These are phyloP conservation scores for Gallinago stenura DNA, from an alignment of 2,797 vertebrate genomes.

Conservation along the genomic window DNA sequence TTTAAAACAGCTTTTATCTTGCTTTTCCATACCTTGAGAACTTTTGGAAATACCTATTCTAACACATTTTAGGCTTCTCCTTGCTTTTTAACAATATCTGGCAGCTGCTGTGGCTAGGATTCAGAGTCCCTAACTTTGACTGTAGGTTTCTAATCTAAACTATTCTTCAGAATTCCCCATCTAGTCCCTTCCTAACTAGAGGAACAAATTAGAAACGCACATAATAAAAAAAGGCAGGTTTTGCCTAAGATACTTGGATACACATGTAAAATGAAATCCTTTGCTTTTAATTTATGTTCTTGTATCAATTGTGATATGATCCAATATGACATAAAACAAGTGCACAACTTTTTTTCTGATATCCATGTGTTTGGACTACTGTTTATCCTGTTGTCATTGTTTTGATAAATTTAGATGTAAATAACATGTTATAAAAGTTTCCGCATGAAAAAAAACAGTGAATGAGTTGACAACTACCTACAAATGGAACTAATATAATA, in stretches of 20 bases:
- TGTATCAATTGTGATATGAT: not conserved
- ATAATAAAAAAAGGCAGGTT: not conserved
- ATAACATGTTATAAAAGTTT: not conserved
- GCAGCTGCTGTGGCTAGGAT: not conserved
- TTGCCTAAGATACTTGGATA: not conserved
- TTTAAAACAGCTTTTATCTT: slow-evolving; percentile 5
- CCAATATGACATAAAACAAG: not conserved
- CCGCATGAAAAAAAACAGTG: not conserved
- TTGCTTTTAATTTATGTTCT: not conserved
- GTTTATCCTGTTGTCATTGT: not conserved
- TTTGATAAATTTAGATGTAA: not conserved
- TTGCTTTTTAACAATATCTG: not conserved
- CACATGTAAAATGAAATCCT: not conserved
- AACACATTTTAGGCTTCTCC: not conserved
- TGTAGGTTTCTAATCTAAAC: not conserved
- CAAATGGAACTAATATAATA: not conserved
- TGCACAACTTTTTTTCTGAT: not conserved
- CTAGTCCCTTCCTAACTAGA: not conserved
- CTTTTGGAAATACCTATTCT: not conserved
- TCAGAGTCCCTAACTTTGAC: not conserved
- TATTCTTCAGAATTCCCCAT: not conserved
- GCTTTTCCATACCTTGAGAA: not conserved
- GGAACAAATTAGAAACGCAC: not conserved
- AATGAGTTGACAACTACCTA: not conserved
- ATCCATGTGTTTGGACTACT: not conserved